Base-by-base conservation (phyloP, 2,888 invertebrate species). In the Gastrophysa polygoni region DNA sequence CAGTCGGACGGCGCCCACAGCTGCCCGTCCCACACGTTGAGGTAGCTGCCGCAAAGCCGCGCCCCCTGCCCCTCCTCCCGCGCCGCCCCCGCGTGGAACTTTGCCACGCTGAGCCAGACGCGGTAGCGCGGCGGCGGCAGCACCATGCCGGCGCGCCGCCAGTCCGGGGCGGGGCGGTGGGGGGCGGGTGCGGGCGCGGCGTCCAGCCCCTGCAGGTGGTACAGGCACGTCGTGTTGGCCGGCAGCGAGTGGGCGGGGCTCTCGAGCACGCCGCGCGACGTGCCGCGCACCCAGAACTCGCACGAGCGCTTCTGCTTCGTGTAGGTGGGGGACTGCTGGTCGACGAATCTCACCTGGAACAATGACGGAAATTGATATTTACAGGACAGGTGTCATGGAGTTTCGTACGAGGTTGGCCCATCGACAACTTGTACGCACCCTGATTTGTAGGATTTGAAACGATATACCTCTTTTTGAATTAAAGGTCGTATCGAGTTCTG, bases 11-110 rank as follows among this genome's bases (percentile, higher is more conserved):
- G 89, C 74, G 89, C 88, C 74, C 91, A 86, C 74, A 92, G 84
- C 50, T 91, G 91, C 1, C 93, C 93, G 78, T 94, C 93, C 93
- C 93, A 94, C 71, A 94, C 89, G 82, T 92, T 91, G 72, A 94
- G 83, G 82, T 92, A 91, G 67, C 92, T 92, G 44, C 90, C 88
- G 78, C 93, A 94, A 71, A 92, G 89, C 75, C 90, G 89, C 73
- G 87, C 87, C 1, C 87, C 86, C 69, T 88, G 86, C 73, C 88
- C 86, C 6, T 88, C 87, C 75, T 86, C 87, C 65, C 86, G 82
- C 54, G 86, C 83, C 59, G 86, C 86, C 68, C 89, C 88, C 4
- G 73, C 74, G 83, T 93, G 91, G 82, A 93, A 94, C 83, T 93
- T 94, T 70, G 93, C 84, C 72, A 94, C 89, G 5, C 93, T 92